Conservation (phyloP, 2,888 invertebrate species). For the Saturnia pavonia region DNA sequence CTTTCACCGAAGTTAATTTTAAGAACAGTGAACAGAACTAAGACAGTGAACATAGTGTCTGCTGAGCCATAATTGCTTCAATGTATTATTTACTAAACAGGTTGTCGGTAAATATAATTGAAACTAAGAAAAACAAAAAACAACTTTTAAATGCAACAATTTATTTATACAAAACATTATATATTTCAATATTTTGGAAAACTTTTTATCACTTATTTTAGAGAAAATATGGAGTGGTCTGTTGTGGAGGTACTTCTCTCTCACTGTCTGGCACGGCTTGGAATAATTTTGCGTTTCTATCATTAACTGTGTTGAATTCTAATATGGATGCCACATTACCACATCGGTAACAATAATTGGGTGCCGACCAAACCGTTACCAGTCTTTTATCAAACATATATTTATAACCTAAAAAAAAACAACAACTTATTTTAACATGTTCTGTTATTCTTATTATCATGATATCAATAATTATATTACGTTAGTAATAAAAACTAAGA, state of each 20-base stretch:
- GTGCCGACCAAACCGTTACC: slow-evolving; percentile 99
- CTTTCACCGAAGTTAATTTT: too few relatives aligned
- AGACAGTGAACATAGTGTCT: too few relatives aligned
- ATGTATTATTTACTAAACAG: too few relatives aligned
- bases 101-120: not conserved
- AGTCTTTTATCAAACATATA: slow-evolving; percentile 99
- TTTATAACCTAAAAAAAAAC: slow-evolving; percentile 88
- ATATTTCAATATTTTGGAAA: slow-evolving; percentile 54
- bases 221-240: slow-evolving; percentile 98
- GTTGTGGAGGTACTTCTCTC: slow-evolving; percentile 95
- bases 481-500: not conserved
- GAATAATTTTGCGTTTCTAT: slow-evolving; percentile 92
- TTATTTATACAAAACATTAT: slow-evolving; percentile 63
- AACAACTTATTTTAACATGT: too few relatives aligned
- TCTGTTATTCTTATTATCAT: too few relatives aligned
- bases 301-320: slow-evolving; percentile 90
- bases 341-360: slow-evolving; percentile 99
- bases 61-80: too few relatives aligned
- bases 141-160: slow-evolving; percentile 53
- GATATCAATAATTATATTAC: not conserved
- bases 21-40: too few relatives aligned
- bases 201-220: slow-evolving; percentile 73
- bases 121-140: not conserved
- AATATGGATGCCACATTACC: slow-evolving; percentile 99
- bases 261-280: slow-evolving; percentile 97